Evolutionary conservation across 2,888 invertebrate species (phyloP).

Genomic region (Keiferia lycopersicella): DNA sequence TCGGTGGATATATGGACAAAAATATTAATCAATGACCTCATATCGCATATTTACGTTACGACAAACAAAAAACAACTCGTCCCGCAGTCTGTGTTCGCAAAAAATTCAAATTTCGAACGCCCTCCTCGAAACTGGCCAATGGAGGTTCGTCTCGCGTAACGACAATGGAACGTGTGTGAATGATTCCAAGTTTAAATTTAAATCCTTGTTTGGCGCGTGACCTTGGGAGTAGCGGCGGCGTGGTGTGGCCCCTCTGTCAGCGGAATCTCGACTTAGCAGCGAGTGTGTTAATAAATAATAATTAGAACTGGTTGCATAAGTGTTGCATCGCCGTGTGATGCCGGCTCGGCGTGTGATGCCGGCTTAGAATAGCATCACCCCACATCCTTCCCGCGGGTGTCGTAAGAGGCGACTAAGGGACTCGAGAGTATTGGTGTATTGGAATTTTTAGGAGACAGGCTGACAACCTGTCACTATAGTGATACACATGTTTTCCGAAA

Average conservation of each 20-base stretch:
- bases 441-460: too few species aligned
- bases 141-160: constrained; percentile 17
- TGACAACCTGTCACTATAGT: too few species aligned
- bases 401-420: too few species aligned
- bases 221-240: constrained; percentile 4
- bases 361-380: too few species aligned
- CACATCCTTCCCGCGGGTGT: too few species aligned
- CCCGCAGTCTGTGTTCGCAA: constrained; percentile 9
- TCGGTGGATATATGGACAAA: not conserved
- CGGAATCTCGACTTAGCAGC: not conserved
- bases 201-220: constrained; percentile 26
- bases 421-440: too few species aligned
- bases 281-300: constrained; percentile 6
- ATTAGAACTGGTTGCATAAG: constrained; percentile 7
- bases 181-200: constrained; percentile 31
- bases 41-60: constrained; percentile 3
- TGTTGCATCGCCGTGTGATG: too few species aligned
- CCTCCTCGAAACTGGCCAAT: constrained; percentile 16
- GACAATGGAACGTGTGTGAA: constrained; percentile 30
- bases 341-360: too few species aligned
- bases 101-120: constrained; percentile 21
- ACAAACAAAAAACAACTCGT: not conserved
- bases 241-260: not conserved
- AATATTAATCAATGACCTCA: constrained; percentile 11
- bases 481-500: too few species aligned